Evolutionary conservation across 2,797 vertebrate species (phyloP), one percentile per base, ranked within the genome.

Genomic region (Alfaro cultratus): DNA sequence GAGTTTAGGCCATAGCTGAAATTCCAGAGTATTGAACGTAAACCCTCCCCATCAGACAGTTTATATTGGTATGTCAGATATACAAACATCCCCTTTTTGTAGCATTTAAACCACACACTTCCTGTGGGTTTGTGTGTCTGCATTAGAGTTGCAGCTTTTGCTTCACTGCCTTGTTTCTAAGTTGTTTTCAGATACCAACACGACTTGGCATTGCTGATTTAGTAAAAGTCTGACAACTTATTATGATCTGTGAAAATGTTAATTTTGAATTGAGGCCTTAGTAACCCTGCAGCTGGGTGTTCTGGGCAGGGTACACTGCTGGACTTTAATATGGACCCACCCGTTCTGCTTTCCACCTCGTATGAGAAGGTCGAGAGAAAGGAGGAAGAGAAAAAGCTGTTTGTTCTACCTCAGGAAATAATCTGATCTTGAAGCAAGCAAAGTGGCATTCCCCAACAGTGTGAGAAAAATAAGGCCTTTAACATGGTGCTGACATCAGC

Each of bases 381-480:
- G 57, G 74, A 75, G 5, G 31, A 83, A 76, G 5, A 87, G 84
- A 87, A 73, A 57, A 80, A 77, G 47, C 83, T 90, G 87, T 90
- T 91, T 93, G 88, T 93, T 93, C 84, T 79, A 12, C 21, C 76
- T 78, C 47, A 80, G 74, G 57, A 84, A 89, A 89, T 85, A 88
- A 86, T 89, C 83, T 87, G 81, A 78, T 88, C 79, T 91, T 82
- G 73, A 83, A 82, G 62, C 62, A 49, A 41, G 79, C 36, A n/a
- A 81, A 82, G 76, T 82, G 85, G 80, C 57, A 53, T 43, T 85
- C 11, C 85, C 74, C 71, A 53, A 53, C 86, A 88, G 81, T 41
- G 87, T 92, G 91, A 92, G 89, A 94, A 93, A 91, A 83, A 80
- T 57, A 29, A 72, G 87, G 88, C 86, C 86, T 95, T 94, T 93